Evolutionary conservation across 2,888 invertebrate species (phyloP).

Genomic region (Eudasyphora cyanicolor): DNA sequence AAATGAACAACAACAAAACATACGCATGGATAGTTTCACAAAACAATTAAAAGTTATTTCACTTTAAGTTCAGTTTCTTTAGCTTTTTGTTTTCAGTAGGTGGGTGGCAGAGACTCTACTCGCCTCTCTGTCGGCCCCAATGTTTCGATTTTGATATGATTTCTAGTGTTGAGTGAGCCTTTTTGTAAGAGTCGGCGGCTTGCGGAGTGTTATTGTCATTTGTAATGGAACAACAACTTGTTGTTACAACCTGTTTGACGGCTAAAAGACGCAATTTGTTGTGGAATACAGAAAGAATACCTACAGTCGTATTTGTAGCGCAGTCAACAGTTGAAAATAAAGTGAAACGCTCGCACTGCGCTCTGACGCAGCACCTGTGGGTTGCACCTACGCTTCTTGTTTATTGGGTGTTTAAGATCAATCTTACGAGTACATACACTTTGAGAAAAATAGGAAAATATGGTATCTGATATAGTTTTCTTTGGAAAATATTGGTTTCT

Average conservation of each 20-base stretch:
- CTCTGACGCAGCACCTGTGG: constrained; percentile 53
- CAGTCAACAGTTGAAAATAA: no score
- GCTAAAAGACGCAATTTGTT: constrained; percentile 29
- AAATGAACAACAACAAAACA: not conserved
- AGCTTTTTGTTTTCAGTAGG: constrained; percentile 28
- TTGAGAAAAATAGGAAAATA: not conserved
- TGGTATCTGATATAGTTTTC: no score
- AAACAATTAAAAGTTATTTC: constrained; percentile 7
- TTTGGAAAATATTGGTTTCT: no score
- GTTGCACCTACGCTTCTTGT: constrained; percentile 65
- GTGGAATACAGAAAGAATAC: no score
- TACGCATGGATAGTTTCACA: not conserved
- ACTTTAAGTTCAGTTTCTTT: not conserved
- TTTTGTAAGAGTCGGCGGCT: not conserved
- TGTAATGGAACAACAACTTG: constrained; percentile 49
- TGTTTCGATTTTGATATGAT: constrained; percentile 3
- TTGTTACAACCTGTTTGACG: constrained; percentile 59
- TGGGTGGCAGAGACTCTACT: no score
- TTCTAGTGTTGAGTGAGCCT: not conserved
- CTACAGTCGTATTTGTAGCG: no score
- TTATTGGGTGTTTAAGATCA: constrained; percentile 30
- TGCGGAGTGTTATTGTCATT: constrained; percentile 44
- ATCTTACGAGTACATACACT: not conserved
- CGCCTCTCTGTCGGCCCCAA: constrained; percentile 27
- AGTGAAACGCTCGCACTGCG: no score